These are phyloP conservation scores for Osedax fenrisi DNA, from an alignment of 2,888 invertebrate species.

Conservation along the genomic window DNA sequence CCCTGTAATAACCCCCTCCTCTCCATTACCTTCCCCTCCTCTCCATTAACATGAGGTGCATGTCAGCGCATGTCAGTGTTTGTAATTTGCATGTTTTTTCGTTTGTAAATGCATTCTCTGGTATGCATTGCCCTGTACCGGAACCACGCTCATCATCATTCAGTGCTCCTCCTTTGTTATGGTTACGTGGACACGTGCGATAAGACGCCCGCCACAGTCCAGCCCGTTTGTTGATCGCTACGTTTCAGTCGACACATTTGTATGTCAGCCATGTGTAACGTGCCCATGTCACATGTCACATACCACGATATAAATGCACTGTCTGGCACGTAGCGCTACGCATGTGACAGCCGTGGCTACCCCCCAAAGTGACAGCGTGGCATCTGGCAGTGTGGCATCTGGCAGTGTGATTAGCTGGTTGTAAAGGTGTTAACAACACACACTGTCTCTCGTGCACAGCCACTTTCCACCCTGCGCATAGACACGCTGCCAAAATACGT, in stretches of 20 bases:
- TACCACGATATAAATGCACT: no score
- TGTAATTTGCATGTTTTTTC: neutral
- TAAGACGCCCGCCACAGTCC: no score
- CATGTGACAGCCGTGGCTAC: no score
- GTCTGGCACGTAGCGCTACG: no score
- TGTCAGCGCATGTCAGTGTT: neutral
- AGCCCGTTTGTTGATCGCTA: no score
- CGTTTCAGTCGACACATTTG: no score
- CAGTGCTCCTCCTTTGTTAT: no score
- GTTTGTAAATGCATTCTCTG: constrained; percentile 98
- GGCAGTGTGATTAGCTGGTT: constrained; percentile 99
- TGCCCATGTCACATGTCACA: no score
- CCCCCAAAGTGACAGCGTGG: no score
- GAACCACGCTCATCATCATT: constrained; percentile 3
- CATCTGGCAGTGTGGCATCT: constrained; percentile 51
- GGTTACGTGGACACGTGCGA: no score
- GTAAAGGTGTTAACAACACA: constrained; percentile 64
- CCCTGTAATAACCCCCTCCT: neutral
- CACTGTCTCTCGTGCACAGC: no score
- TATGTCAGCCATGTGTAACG: no score
- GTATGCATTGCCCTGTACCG: constrained; percentile 67
- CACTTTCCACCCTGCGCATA: constrained; percentile 77
- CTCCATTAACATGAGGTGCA: neutral
- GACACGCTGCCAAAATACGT: constrained; percentile 41
- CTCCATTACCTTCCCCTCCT: neutral